A percentile compares a stretch with the other conserved stretches of the same genome.
Conservation (phyloP, 2,888 invertebrate genomes). For the Myopa testacea region DNA sequence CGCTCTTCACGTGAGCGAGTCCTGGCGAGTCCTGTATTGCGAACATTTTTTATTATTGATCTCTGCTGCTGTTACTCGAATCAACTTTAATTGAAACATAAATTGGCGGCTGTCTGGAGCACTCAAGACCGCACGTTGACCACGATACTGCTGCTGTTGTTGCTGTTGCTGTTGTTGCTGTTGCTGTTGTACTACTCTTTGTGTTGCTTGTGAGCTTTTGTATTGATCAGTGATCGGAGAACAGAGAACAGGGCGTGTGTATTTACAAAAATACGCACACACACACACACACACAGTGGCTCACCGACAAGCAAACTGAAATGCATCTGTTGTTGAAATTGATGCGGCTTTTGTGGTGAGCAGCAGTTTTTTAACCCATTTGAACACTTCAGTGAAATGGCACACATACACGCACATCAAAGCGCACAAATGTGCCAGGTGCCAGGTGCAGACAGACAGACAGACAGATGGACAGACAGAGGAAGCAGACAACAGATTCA, state of each 20-base stretch:
- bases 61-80: not conserved
- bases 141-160: not conserved
- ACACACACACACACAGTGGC: not conserved
- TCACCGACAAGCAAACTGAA: constrained; percentile 14
- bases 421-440: not conserved
- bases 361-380: not conserved
- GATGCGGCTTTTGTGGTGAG: constrained; percentile 33
- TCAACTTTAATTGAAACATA: constrained; percentile 33
- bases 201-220: not conserved
- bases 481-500: not conserved
- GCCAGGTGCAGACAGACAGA: not conserved
- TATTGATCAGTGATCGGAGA: constrained; percentile 20
- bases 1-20: too few species aligned
- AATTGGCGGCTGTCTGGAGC: constrained; percentile 37
- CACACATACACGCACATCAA: not conserved
- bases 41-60: not conserved
- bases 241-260: not conserved
- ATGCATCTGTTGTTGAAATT: constrained; percentile 35
- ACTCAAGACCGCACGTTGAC: not conserved
- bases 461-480: not conserved
- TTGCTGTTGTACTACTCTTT: not conserved
- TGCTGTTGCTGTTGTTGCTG: not conserved
- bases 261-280: not conserved
- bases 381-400: not conserved
- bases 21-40: not conserved